Evolutionary conservation across 1,140 invertebrate species (phyloP).

Genomic region (Dreissena polymorpha): DNA sequence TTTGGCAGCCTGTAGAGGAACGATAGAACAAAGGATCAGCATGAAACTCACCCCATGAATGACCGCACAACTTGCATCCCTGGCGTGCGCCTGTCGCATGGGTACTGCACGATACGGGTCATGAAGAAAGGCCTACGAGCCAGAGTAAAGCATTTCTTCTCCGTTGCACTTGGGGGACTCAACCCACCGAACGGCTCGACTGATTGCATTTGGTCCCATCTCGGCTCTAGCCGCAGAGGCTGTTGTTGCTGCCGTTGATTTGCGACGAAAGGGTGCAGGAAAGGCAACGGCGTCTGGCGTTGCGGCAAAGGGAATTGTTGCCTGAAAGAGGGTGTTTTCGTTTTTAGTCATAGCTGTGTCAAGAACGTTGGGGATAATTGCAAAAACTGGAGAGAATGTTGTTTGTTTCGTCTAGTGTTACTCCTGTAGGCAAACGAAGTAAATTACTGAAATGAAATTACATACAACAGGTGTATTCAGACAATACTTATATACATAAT

Average conservation of each 20-base stretch:
- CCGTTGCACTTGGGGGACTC: neutral
- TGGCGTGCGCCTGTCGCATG: constrained; percentile 23
- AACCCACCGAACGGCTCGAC: constrained; percentile 6
- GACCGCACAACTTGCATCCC: constrained; percentile 32
- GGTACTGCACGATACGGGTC: constrained; percentile 32
- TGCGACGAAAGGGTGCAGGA: neutral
- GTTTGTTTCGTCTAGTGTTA: no score
- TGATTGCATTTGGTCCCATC: constrained; percentile 1
- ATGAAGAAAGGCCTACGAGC: constrained; percentile 30
- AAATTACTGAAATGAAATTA: no score
- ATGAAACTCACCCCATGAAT: constrained; percentile 37
- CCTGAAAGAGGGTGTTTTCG: neutral
- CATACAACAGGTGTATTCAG: no score
- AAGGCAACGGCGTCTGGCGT: neutral
- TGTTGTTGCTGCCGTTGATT: neutral
- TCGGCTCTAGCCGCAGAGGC: neutral
- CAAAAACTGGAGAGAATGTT: no score
- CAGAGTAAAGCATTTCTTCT: constrained; percentile 40
- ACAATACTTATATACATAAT: no score
- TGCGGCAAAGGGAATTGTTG: neutral
- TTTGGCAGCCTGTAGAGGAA: no score
- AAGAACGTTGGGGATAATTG: no score
- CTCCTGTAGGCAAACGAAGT: no score
- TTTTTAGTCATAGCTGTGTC: no score
- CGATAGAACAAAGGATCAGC: no score